Conservation (phyloP, 2,888 invertebrate species). For the Thyatira batis region DNA sequence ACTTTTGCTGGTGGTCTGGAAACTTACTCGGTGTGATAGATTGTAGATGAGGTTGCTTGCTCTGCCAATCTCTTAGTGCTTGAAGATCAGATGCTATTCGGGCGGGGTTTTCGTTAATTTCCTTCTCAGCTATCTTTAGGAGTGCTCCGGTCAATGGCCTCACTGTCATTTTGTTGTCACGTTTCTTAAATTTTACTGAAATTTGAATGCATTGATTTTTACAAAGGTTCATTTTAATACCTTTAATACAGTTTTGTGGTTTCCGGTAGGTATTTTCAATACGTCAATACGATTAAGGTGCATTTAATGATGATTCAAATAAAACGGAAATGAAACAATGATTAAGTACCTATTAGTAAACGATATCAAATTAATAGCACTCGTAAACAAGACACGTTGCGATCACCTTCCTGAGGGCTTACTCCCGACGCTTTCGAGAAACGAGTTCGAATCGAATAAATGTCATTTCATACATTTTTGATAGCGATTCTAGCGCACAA, state of each 20-base stretch:
- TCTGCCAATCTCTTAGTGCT: constrained; percentile 72
- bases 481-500: no score
- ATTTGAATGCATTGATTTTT: background rate
- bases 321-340: background rate
- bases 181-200: background rate
- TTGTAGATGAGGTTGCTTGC: constrained; percentile 76
- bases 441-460: no score
- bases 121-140: constrained; percentile 64
- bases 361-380: background rate
- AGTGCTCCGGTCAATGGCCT: constrained; percentile 61
- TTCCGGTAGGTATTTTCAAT: background rate
- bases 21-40: constrained; percentile 64
- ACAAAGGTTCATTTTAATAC: background rate
- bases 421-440: no score
- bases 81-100: constrained; percentile 56
- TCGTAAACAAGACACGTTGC: background rate
- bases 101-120: constrained; percentile 73
- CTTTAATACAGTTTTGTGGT: background rate
- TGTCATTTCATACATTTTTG: no score
- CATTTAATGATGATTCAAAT: background rate
- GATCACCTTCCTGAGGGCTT: background rate
- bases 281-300: no score
- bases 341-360: no score
- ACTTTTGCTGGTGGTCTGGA: no score
- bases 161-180: constrained; percentile 44